Conservation (phyloP, 2,888 invertebrate species). For the Campoplex capitator region DNA sequence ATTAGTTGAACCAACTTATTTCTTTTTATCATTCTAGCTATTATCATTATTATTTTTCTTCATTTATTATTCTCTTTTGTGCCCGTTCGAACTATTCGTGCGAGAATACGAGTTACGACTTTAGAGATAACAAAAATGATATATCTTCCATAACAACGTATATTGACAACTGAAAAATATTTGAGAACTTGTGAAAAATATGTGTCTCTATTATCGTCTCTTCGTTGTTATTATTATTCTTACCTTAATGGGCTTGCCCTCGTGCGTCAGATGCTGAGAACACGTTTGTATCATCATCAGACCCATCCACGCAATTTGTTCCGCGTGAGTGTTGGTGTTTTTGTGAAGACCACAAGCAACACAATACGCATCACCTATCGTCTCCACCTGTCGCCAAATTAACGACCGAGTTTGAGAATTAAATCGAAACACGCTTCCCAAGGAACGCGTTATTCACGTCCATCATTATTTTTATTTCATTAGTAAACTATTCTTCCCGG, state of each 20-base stretch:
- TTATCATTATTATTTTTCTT: not conserved
- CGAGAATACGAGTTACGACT: not conserved
- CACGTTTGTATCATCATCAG: slow-evolving; percentile 97
- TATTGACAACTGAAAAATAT: not conserved
- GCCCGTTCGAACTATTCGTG: not conserved
- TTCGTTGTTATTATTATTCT: slow-evolving; percentile 67
- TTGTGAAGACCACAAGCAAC: slow-evolving; percentile 97
- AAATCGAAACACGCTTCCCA: not conserved
- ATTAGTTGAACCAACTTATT: slow-evolving; percentile 26
- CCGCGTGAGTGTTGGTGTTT: slow-evolving; percentile 94
- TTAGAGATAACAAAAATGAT: not conserved
- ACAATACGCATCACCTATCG: slow-evolving; percentile 98
- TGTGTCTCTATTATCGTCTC: not conserved
- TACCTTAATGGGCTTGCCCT: slow-evolving; percentile 96
- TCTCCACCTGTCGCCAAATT: slow-evolving; percentile 90
- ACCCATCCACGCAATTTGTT: slow-evolving; percentile 98
- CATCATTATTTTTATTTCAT: not conserved
- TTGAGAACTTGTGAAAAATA: not conserved
- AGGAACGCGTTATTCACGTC: not conserved
- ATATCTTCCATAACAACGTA: not conserved
- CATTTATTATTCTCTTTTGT: not conserved
- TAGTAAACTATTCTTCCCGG: not conserved
- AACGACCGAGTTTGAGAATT: not conserved
- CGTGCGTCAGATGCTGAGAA: slow-evolving; percentile 94
- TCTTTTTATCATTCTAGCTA: not conserved